Conservation (phyloP, 2,113 vertebrate genomes). For the Tragelaphus strepsiceros region DNA sequence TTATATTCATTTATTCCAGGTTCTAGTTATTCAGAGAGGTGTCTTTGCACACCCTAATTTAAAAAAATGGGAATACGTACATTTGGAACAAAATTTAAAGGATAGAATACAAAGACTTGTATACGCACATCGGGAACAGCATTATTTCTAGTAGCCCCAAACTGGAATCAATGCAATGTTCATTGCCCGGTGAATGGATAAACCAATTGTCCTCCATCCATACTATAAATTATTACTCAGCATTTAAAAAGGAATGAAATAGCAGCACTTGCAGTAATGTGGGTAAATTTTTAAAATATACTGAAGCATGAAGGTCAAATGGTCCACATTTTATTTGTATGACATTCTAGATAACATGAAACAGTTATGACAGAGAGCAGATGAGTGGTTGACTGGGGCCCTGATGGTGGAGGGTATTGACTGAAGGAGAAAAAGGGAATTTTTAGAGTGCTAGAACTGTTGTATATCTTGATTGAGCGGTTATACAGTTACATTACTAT, state of each 20-base stretch:
- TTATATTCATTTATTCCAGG: slow-evolving; percentile 51
- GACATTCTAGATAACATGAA: background rate
- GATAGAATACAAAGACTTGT: background rate
- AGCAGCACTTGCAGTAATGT: background rate
- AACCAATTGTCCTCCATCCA: background rate
- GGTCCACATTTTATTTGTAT: background rate
- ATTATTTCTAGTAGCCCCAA: background rate
- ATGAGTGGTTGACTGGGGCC: background rate
- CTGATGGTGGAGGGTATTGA: background rate
- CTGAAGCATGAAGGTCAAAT: background rate
- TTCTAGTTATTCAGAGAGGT: slow-evolving; percentile 35
- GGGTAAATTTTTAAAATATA: background rate
- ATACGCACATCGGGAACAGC: background rate
- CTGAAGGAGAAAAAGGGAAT: background rate
- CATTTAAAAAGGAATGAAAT: background rate
- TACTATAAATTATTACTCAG: background rate
- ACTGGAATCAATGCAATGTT: background rate
- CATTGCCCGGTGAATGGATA: background rate
- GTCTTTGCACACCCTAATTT: slow-evolving; percentile 34
- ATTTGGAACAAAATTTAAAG: slow-evolving; percentile 43
- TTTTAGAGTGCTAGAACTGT: background rate
- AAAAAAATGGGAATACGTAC: background rate
- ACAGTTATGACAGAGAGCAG: background rate
- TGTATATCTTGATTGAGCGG: background rate
- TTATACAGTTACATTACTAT: background rate